Percentiles rank a stretch among this genome's conserved stretches.
phyloP scores from a whole-genome alignment of 2,888 invertebrate species.

The Rhyacophila evoluta region DNA sequence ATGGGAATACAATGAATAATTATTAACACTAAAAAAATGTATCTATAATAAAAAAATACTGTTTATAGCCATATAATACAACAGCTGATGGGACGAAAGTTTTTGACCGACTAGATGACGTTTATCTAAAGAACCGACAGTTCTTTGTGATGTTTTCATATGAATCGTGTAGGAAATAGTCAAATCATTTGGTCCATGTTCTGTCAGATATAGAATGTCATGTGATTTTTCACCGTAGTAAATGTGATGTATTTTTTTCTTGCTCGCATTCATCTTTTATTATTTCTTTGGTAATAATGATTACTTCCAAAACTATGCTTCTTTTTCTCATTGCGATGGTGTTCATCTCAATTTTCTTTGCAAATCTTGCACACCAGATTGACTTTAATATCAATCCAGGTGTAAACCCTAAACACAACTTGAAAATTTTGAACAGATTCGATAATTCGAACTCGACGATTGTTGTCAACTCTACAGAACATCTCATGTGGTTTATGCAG shows the following conservation, averaged over 20 bases:
- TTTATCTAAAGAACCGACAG: not conserved
- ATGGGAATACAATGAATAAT: no score
- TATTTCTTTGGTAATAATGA: slow-evolving; percentile 34
- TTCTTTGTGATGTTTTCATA: slow-evolving; percentile 19
- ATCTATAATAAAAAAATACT: not conserved
- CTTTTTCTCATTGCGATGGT: slow-evolving; percentile 42
- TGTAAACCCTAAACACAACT: slow-evolving; percentile 30
- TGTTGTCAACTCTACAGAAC: slow-evolving; percentile 70
- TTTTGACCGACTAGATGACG: not conserved
- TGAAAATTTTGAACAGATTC: slow-evolving; percentile 30
- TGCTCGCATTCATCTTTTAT: not conserved
- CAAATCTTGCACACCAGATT: slow-evolving; percentile 50
- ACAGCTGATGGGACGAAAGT: not conserved
- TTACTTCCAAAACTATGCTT: slow-evolving; percentile 43
- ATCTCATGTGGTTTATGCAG: slow-evolving; percentile 84
- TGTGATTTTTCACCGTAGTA: not conserved
- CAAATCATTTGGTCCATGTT: not conserved
- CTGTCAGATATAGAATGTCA: not conserved
- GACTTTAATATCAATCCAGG: slow-evolving; percentile 43
- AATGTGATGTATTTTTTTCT: not conserved
- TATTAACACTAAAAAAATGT: no score
- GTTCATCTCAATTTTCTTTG: slow-evolving; percentile 49
- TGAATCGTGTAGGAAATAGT: not conserved
- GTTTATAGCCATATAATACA: not conserved
- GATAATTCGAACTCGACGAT: slow-evolving; percentile 60